Conservation (phyloP, 2,113 vertebrate species). For the Tyrannus savana region DNA sequence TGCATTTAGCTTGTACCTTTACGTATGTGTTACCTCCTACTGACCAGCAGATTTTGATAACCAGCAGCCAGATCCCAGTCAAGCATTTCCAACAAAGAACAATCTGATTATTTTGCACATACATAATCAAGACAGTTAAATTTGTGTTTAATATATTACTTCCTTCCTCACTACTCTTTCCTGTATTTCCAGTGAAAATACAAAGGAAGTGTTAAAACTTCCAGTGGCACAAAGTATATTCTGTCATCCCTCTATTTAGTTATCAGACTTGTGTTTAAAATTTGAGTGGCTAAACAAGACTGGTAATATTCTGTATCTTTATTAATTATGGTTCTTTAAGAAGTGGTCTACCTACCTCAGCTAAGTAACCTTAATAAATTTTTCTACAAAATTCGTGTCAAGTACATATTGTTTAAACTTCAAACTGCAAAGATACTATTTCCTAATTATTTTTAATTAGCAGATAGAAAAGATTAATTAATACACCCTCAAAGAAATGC, state of each 20-base stretch:
- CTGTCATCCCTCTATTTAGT: neutral
- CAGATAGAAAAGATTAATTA: neutral
- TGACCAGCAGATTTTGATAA: neutral
- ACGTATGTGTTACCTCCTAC: neutral
- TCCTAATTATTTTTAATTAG: neutral
- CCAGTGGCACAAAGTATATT: neutral
- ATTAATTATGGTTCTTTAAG: neutral
- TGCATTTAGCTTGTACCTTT: neutral
- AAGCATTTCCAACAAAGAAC: neutral
- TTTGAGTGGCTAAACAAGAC: neutral
- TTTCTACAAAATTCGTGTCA: neutral
- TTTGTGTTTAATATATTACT: neutral
- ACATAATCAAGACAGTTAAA: neutral
- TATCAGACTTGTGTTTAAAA: neutral
- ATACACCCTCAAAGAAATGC: neutral
- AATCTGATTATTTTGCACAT: neutral
- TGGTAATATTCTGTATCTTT: neutral
- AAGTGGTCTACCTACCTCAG: neutral
- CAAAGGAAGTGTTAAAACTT: neutral
- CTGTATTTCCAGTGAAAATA: neutral
- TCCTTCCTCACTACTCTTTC: neutral
- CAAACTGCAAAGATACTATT: neutral
- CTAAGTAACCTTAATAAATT: neutral
- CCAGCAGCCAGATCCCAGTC: neutral
- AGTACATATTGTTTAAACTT: neutral